phyloP scores from a whole-genome alignment of 2,888 invertebrate genomes.

The Cryptus viduatorius region DNA sequence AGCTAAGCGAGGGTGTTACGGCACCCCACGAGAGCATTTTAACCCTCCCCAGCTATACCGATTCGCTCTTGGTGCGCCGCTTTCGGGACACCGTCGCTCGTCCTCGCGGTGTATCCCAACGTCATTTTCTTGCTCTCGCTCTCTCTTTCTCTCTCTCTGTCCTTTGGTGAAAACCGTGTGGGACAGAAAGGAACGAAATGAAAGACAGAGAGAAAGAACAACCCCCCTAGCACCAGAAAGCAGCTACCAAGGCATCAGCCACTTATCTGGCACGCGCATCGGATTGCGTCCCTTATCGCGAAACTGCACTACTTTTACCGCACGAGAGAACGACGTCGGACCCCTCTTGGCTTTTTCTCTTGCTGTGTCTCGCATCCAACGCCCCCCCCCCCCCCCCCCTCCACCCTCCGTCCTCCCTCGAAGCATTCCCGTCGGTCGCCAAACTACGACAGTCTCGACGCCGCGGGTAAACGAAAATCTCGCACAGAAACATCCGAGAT shows the following conservation, averaged over 20 bases:
- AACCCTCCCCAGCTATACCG: slow-evolving; percentile 70
- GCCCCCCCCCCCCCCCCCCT: slow-evolving; percentile 46
- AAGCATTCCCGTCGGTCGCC: slow-evolving; percentile 13
- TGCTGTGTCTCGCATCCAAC: slow-evolving; percentile 46
- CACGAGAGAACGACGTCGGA: slow-evolving; percentile 62
- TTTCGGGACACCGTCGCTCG: slow-evolving; percentile 62
- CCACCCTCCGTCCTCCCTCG: slow-evolving; percentile 26
- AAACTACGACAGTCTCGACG: slow-evolving; percentile 61
- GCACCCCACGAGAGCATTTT: slow-evolving; percentile 77
- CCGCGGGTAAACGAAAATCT: slow-evolving; percentile 72
- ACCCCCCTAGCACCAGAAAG: slow-evolving; percentile 49
- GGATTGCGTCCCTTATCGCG: slow-evolving; percentile 85
- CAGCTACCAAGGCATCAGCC: slow-evolving; percentile 81
- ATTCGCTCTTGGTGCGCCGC: slow-evolving; percentile 44
- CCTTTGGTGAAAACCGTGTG: slow-evolving; percentile 48
- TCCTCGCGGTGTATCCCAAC: slow-evolving; percentile 61
- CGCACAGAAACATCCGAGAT: slow-evolving; percentile 54
- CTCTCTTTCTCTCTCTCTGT: slow-evolving; percentile 26
- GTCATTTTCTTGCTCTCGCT: slow-evolving; percentile 59
- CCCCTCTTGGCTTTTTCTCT: slow-evolving; percentile 47
- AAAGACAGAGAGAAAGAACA: slow-evolving; percentile 54
- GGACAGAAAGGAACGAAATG: slow-evolving; percentile 29
- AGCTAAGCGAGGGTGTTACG: slow-evolving; percentile 79
- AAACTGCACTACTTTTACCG: slow-evolving; percentile 84
- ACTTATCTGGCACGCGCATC: slow-evolving; percentile 85